Evolutionary conservation across 30 jellyfish, hydroid and myxozoan species (phyloP).

Genomic region (Aurelia coerulea): DNA sequence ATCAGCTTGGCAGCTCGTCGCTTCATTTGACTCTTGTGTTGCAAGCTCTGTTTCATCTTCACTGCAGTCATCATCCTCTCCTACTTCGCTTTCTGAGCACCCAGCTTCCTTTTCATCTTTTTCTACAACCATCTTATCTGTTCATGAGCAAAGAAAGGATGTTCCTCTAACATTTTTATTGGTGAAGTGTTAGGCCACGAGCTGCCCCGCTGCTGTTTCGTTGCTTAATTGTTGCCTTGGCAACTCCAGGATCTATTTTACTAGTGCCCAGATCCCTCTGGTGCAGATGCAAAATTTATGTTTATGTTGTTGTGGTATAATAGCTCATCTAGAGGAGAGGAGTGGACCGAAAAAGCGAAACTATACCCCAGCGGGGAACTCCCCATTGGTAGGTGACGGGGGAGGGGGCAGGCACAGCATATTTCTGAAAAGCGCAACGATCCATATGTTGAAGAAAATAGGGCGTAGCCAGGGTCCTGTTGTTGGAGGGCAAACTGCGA

Average conservation of each 20-base stretch:
- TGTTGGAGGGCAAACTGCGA: too few species aligned
- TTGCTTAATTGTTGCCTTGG: conserved; percentile 20
- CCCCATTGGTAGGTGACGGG: too few species aligned
- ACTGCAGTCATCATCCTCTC: conserved; percentile 55
- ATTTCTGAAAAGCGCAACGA: too few species aligned
- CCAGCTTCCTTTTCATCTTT: conserved; percentile 56
- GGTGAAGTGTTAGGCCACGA: neutral
- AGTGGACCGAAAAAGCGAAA: too few species aligned
- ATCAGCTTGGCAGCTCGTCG: too few species aligned
- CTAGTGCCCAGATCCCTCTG: conserved; percentile 35
- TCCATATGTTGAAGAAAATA: too few species aligned
- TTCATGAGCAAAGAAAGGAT: neutral
- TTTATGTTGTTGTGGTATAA: too few species aligned
- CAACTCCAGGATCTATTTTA: neutral
- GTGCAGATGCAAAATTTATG: neutral
- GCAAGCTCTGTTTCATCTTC: conserved; percentile 53
- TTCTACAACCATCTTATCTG: conserved; percentile 26
- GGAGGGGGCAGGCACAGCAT: too few species aligned
- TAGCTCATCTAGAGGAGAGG: too few species aligned
- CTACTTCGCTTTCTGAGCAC: conserved; percentile 57
- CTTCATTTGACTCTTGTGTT: conserved; percentile 33
- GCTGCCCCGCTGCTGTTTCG: conserved; percentile 15
- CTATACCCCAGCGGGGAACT: too few species aligned
- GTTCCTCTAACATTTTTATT: neutral
- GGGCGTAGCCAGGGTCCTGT: too few species aligned